These are phyloP conservation scores for Periplaneta americana DNA, from an alignment of 1,140 invertebrate genomes.

Conservation along the genomic window DNA sequence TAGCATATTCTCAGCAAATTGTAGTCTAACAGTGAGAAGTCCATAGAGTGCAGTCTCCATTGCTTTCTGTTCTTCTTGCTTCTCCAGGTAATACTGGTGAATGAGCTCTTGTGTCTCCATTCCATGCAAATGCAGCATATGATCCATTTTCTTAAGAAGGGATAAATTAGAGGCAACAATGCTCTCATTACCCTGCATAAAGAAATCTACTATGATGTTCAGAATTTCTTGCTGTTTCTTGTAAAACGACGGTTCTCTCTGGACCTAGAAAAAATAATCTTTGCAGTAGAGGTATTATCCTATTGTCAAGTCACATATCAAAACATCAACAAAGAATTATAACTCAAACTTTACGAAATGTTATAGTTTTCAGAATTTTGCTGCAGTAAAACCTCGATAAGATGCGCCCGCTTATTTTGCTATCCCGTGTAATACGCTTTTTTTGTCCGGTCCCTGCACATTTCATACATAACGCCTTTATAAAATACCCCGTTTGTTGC, in stretches of 20 bases:
- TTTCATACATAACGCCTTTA: too few relatives aligned
- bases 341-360: too few relatives aligned
- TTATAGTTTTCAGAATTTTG: too few relatives aligned
- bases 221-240: conserved; percentile 83
- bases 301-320: too few relatives aligned
- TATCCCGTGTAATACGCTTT: too few relatives aligned
- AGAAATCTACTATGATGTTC: conserved; percentile 77
- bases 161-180: too few relatives aligned
- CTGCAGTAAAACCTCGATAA: too few relatives aligned
- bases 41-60: conserved; percentile 58
- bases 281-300: too few relatives aligned
- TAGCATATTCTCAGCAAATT: conserved; percentile 55
- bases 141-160: conserved; percentile 56
- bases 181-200: conserved; percentile 56
- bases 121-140: conserved; percentile 70
- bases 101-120: conserved; percentile 82
- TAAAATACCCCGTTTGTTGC: too few relatives aligned
- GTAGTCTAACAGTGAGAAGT: conserved; percentile 58
- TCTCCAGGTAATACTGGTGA: conserved; percentile 57
- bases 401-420: too few relatives aligned
- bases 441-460: too few relatives aligned
- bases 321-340: too few relatives aligned
- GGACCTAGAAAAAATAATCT: conserved; percentile 61
- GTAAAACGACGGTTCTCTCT: conserved; percentile 84
- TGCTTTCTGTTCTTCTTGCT: conserved; percentile 54